Percentiles rank a stretch among this genome's conserved stretches.
Evolutionary conservation across 2,888 invertebrate species (phyloP).

Genomic region (Priocnemis perturbator): DNA sequence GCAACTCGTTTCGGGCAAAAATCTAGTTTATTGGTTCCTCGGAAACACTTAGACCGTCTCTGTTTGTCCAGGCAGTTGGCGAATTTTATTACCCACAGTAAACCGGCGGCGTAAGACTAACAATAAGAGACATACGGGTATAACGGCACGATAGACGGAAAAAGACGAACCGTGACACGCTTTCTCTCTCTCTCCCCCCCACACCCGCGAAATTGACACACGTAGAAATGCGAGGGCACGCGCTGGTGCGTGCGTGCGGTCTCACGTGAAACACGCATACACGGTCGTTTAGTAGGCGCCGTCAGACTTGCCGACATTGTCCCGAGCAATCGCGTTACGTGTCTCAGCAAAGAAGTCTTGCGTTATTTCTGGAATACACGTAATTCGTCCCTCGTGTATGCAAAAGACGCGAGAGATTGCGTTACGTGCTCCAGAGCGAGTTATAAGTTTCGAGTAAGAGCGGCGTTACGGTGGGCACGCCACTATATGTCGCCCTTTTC

Average conservation of each 20-base stretch:
- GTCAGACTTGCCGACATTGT: constrained; percentile 45
- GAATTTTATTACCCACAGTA: constrained; percentile 50
- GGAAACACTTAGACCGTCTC: constrained; percentile 37
- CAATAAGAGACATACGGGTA: constrained; percentile 32
- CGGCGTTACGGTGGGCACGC: constrained; percentile 9
- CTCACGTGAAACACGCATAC: not conserved
- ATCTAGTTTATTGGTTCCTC: constrained; percentile 46
- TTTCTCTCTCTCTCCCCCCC: not conserved
- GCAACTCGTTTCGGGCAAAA: not conserved
- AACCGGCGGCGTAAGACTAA: constrained; percentile 35
- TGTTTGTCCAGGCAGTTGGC: constrained; percentile 45
- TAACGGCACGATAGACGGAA: constrained; percentile 24
- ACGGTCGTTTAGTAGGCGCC: constrained; percentile 20
- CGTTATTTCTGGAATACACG: constrained; percentile 51
- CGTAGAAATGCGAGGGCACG: not conserved
- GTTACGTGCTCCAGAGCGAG: constrained; percentile 2
- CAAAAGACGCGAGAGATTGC: constrained; percentile 23
- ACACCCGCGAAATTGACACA: not conserved
- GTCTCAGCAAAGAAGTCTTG: constrained; percentile 44
- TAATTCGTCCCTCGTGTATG: constrained; percentile 31
- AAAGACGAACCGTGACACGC: not conserved
- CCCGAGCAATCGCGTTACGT: constrained; percentile 40
- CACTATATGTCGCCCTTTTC: constrained; percentile 20
- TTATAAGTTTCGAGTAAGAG: constrained; percentile 12
- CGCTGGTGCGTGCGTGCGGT: not conserved